phyloP scores from a whole-genome alignment of 2,888 invertebrate genomes.

The Trissolcus brochymenae region DNA sequence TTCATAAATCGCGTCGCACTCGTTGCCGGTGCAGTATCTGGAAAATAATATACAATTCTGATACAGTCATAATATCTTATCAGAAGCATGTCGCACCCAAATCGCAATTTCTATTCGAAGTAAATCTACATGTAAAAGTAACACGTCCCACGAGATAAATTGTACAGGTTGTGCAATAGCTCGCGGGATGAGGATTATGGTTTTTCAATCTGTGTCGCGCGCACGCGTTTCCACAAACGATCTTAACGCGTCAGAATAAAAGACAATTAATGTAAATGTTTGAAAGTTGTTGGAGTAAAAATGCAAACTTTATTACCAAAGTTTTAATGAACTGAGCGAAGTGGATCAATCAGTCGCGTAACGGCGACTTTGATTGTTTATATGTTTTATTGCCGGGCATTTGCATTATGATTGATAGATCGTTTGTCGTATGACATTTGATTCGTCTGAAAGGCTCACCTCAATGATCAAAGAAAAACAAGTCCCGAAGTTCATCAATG shows the following conservation, averaged over 20 bases:
- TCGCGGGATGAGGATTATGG: conserved; percentile 20
- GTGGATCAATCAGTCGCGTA: conserved; percentile 40
- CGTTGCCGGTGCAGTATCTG: not conserved
- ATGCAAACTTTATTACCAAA: conserved; percentile 23
- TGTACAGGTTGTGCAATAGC: conserved; percentile 21
- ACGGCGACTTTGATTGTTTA: conserved; percentile 34
- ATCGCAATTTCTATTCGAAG: conserved; percentile 15
- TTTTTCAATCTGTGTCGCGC: conserved; percentile 14
- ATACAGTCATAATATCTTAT: conserved; percentile 18
- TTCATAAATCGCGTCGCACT: not conserved
- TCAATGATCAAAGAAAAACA: not conserved
- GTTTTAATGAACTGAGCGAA: conserved; percentile 28
- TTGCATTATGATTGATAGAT: conserved; percentile 41
- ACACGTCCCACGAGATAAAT: conserved; percentile 27
- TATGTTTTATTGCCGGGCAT: conserved; percentile 21
- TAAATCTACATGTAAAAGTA: conserved; percentile 6
- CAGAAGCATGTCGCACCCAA: conserved; percentile 14
- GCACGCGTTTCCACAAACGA: conserved; percentile 22
- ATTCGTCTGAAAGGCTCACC: conserved; percentile 2
- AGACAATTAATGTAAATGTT: conserved; percentile 27
- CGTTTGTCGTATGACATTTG: conserved; percentile 35
- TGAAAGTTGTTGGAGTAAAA: conserved; percentile 21
- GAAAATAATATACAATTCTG: conserved; percentile 1
- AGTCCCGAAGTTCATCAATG: conserved; percentile 67
- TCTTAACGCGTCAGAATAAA: conserved; percentile 19